These are phyloP conservation scores for Caenorhabditis panamensis DNA, from an alignment of 2,888 invertebrate genomes.

Conservation along the genomic window DNA sequence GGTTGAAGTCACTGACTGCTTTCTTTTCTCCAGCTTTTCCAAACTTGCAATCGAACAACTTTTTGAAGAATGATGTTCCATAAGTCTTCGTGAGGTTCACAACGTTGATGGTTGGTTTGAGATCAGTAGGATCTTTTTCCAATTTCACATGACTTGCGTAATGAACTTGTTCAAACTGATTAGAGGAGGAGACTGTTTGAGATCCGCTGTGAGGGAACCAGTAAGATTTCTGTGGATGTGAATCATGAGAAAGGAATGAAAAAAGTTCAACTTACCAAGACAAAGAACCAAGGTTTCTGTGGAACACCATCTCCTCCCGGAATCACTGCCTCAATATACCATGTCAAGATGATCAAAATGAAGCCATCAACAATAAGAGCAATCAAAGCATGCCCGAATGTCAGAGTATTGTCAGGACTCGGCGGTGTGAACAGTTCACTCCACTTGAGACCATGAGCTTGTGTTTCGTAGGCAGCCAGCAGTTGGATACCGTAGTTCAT, in stretches of 20 bases:
- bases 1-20: constrained; percentile 86
- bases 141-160: constrained; percentile 38
- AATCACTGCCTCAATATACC: constrained; percentile 90
- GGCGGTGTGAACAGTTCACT: constrained; percentile 59
- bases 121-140: constrained; percentile 48
- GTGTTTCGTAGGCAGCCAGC: constrained; percentile 74
- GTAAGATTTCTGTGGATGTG: constrained; percentile 70
- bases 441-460: constrained; percentile 75
- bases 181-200: constrained; percentile 16
- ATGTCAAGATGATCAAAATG: constrained; percentile 88
- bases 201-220: constrained; percentile 71
- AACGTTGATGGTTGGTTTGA: constrained; percentile 66
- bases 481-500: constrained; percentile 69
- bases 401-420: constrained; percentile 71
- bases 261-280: constrained; percentile 82
- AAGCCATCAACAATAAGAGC: constrained; percentile 74
- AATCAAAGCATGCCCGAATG: constrained; percentile 69
- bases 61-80: constrained; percentile 75
- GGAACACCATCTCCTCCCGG: constrained; percentile 90
- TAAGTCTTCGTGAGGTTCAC: constrained; percentile 74
- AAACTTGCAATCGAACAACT: constrained; percentile 76
- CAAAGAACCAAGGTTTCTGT: constrained; percentile 87
- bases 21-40: constrained; percentile 66
- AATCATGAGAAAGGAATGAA: constrained; percentile 51
- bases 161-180: constrained; percentile 20